Conservation (phyloP, 2,797 vertebrate species). For the Tapera naevia region DNA sequence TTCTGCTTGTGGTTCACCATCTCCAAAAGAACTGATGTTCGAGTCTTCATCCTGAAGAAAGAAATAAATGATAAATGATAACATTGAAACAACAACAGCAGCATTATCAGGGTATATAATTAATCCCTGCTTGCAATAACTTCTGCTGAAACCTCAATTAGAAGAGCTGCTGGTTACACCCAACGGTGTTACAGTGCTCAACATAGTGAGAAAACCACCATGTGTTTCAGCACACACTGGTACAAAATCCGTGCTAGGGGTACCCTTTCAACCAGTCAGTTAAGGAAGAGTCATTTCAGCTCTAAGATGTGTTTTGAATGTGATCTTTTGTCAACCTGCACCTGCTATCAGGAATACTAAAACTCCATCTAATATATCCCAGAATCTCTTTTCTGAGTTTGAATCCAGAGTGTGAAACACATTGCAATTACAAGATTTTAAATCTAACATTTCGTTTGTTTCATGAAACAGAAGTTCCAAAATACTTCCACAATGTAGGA, state of each 20-base stretch:
- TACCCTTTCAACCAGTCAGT: background rate
- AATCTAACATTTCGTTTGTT: background rate
- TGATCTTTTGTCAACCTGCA: background rate
- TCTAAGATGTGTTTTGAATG: background rate
- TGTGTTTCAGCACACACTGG: background rate
- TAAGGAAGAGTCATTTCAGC: background rate
- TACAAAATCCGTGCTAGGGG: background rate
- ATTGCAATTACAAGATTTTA: background rate
- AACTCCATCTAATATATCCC: background rate
- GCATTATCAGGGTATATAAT: background rate
- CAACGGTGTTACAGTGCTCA: background rate
- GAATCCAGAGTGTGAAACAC: rapidly evolving
- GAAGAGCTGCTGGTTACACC: conserved; percentile 20
- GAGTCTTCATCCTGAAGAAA: conserved; percentile 6
- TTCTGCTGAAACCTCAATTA: background rate
- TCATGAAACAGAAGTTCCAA: background rate
- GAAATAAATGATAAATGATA: background rate
- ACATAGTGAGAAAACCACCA: background rate
- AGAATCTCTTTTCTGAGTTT: background rate
- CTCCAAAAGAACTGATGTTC: background rate
- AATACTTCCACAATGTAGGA: background rate
- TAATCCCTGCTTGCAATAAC: background rate
- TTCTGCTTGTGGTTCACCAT: background rate
- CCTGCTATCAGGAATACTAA: background rate
- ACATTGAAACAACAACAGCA: background rate